Percentiles rank a stretch among this genome's conserved stretches.
Conservation (phyloP, 2,888 invertebrate species). For the Frankliniella intonsa region DNA sequence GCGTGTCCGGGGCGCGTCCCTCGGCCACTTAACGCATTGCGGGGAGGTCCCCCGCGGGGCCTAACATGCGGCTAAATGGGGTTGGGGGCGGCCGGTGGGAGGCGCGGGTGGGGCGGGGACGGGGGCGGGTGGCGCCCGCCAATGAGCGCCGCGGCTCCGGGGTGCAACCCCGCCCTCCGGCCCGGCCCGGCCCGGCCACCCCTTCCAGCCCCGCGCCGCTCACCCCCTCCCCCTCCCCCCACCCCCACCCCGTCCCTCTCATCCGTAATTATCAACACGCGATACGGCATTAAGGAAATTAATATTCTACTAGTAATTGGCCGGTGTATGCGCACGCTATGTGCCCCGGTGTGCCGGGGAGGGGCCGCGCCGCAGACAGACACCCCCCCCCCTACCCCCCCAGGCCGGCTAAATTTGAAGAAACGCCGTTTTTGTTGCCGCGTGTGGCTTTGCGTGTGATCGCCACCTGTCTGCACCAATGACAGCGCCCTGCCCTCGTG, state of each 20-base stretch:
- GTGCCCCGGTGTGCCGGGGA: not conserved
- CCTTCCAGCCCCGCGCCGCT: not conserved
- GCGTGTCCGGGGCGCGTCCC: too few species aligned
- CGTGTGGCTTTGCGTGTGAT: too few species aligned
- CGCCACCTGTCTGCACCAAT: too few species aligned
- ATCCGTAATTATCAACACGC: conserved; percentile 21
- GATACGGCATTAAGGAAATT: conserved; percentile 17
- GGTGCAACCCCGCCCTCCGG: not conserved
- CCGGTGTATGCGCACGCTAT: not conserved
- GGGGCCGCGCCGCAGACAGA: too few species aligned
- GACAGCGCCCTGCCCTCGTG: too few species aligned
- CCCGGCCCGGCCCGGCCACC: not conserved
- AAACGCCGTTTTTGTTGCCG: too few species aligned
- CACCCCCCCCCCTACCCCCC: not conserved
- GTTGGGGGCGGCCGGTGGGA: not conserved
- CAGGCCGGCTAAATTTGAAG: too few species aligned
- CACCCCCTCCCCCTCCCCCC: not conserved
- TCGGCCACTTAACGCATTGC: too few species aligned
- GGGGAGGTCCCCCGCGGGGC: too few species aligned
- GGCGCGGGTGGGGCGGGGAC: not conserved
- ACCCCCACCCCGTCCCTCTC: not conserved
- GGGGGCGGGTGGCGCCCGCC: not conserved
- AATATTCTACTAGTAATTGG: conserved; percentile 20
- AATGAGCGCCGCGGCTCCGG: not conserved
- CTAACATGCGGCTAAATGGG: not conserved